Evolutionary conservation across 2,113 vertebrate genomes (phyloP).

Genomic region (Nothoprocta perdicaria): DNA sequence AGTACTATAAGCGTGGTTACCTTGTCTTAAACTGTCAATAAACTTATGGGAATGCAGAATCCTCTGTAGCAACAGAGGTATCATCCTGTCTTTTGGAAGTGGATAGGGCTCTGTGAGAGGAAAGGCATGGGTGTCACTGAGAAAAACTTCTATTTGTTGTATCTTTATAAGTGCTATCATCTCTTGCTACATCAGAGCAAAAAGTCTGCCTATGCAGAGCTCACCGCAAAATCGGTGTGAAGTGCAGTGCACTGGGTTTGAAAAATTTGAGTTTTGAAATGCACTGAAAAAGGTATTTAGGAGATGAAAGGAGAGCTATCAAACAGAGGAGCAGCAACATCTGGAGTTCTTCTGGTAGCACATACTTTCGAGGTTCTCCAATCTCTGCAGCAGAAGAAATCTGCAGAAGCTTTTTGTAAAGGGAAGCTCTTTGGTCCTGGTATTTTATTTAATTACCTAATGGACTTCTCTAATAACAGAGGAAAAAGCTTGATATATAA

Average conservation of each 20-base stretch:
- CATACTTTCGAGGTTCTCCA: neutral
- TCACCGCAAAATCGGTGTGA: neutral
- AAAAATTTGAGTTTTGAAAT: neutral
- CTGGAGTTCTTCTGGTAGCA: neutral
- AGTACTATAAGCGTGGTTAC: constrained; percentile 48
- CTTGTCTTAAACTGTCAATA: constrained; percentile 61
- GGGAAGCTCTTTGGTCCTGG: neutral
- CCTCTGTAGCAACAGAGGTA: neutral
- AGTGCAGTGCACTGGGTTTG: neutral
- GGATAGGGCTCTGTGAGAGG: neutral
- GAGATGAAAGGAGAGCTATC: neutral
- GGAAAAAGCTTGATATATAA: neutral
- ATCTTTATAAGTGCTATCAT: no score
- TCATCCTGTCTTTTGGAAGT: neutral
- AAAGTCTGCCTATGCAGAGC: neutral
- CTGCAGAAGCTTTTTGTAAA: neutral
- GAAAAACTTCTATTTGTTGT: neutral
- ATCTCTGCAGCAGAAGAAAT: neutral
- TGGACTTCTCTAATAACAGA: neutral
- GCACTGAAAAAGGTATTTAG: neutral
- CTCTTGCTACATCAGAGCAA: neutral
- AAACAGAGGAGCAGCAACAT: neutral
- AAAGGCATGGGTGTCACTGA: neutral
- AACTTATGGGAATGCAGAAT: constrained; percentile 45
- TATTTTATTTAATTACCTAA: neutral